These are phyloP conservation scores for Merodon equestris DNA, from an alignment of 2,888 invertebrate species.

Conservation along the genomic window DNA sequence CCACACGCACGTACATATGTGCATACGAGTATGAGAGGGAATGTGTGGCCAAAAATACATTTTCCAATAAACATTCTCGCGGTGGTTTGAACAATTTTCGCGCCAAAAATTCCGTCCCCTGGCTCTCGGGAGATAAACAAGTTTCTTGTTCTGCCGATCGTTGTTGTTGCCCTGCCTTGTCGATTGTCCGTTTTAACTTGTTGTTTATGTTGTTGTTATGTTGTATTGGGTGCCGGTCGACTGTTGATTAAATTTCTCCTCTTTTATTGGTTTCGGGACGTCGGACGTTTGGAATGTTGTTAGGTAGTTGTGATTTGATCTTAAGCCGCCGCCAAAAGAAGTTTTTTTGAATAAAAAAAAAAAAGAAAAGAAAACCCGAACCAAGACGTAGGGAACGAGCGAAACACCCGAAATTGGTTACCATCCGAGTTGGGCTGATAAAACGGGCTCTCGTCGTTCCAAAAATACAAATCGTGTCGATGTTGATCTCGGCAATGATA, in stretches of 20 bases:
- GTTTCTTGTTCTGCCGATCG: too few relatives aligned
- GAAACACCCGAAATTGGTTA: background rate
- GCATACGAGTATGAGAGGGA: too few relatives aligned
- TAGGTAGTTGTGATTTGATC: slow-evolving; percentile 17
- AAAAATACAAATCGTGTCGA: slow-evolving; percentile 1
- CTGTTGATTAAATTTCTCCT: slow-evolving; percentile 17
- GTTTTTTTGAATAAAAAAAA: too few relatives aligned
- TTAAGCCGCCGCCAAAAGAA: slow-evolving; percentile 6
- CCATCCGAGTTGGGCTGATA: background rate
- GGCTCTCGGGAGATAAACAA: too few relatives aligned
- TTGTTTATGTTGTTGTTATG: slow-evolving; percentile 18
- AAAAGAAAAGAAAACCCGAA: too few relatives aligned
- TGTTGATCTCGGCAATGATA: background rate
- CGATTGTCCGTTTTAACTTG: background rate
- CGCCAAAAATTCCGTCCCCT: too few relatives aligned
- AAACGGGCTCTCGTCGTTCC: slow-evolving; percentile 1
- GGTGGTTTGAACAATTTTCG: slow-evolving; percentile 7
- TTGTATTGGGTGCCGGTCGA: slow-evolving; percentile 16
- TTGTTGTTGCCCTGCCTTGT: background rate
- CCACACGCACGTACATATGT: too few relatives aligned
- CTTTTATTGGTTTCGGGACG: slow-evolving; percentile 11
- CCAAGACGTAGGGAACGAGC: background rate
- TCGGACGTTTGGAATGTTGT: slow-evolving; percentile 2
- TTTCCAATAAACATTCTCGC: slow-evolving; percentile 15
- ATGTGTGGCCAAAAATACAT: background rate